Base-by-base conservation (phyloP, 2,113 vertebrate genomes). In the Microcebus lehilahytsara region DNA sequence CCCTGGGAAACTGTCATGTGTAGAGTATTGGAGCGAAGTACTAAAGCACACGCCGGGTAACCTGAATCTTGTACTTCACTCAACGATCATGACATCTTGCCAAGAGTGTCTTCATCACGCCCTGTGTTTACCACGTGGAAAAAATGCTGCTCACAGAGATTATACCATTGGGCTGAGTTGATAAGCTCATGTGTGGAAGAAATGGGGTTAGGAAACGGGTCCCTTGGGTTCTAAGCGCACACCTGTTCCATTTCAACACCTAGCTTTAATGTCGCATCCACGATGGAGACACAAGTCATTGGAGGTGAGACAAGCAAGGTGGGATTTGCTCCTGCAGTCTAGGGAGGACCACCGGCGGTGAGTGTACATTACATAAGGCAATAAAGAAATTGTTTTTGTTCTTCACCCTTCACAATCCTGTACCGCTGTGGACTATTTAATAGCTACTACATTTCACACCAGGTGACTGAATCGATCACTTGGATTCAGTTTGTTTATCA, bases 401-500 rank as follows among this genome's bases (percentile, higher is more conserved):
- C 56, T 66, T 88, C 56, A 74, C 40, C 72, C 34, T 67, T 89
- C 64, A 32, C 46, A 92, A 89, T 85, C 32, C 51, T 85, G 17
- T 19, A 90, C 37, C 58, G 66, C 56, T n/a, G 27, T 4, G 9
- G 60, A 85, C 96, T 96, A 69, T 93, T 92, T 96, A 95, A 96
- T 69, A 97, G 72, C 42, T 69, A 64, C 49, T 58, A 92, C 85
- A 97, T 97, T 97, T 97, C 67, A 92, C 84, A 86, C 13, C 13
- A 87, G 66, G 87, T 96, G 89, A 91, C 23, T 83, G 96, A 97
- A 79, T 97, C 2, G 27, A 96, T 94, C 80, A 67, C 49, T 92
- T 67, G 79, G 77, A 92, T 62, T 86, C n/a, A 46, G 87, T 96
- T 91, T 88, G 86, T 96, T 97, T 97, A 96, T 93, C 85, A 91